Evolutionary conservation across 23 tunicate genomes (phyloP), one percentile per base, ranked within the genome.

Genomic region (Aplidium turbinatum): DNA sequence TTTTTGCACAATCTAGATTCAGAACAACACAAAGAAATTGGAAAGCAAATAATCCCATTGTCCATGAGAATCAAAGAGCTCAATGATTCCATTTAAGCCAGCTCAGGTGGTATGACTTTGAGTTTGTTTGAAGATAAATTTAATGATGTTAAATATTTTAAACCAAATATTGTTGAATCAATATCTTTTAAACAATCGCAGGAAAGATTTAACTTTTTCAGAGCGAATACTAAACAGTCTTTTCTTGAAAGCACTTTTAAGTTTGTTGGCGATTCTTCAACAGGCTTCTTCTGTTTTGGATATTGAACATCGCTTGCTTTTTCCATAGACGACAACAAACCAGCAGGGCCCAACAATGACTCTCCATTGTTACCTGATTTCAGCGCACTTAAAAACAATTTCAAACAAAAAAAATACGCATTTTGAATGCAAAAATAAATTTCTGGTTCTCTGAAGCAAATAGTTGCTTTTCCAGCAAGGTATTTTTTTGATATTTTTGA

Each of bases 391-490:
- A 90, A 35, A 29, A 90, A 50, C 19, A 77, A 28, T 78, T 77
- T 77, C 0, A 91, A 47, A 19, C 79, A 86, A 35, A 38, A 28
- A 1, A 79, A 76, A 45, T 78, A 47, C 9, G 97, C 97, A 33
- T 79, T 68, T 33, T 68, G 74, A 34, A 91, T 65, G 38, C 70
- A 79, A 36, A 91, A 20, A 55, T 91, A 86, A 19, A 84, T 53
- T 31, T 25, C 33, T 9, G 97, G 97, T 11, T 72, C 74, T 54
- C 64, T 78, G 0, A 91, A 47, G 2, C 90, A 82, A 46, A 91
- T 69, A 21, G 97, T 91, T 67, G 86, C 82, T 74, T 79, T 83
- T 5, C 97, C 97, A 53, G 84, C 85, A 0, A 67, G 84, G 84
- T 3, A 84, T 68, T 19, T 75, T 48, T 51, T 75, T 33, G 35